Evolutionary conservation across 2,113 vertebrate species (phyloP).

Genomic region (Propithecus coquereli): DNA sequence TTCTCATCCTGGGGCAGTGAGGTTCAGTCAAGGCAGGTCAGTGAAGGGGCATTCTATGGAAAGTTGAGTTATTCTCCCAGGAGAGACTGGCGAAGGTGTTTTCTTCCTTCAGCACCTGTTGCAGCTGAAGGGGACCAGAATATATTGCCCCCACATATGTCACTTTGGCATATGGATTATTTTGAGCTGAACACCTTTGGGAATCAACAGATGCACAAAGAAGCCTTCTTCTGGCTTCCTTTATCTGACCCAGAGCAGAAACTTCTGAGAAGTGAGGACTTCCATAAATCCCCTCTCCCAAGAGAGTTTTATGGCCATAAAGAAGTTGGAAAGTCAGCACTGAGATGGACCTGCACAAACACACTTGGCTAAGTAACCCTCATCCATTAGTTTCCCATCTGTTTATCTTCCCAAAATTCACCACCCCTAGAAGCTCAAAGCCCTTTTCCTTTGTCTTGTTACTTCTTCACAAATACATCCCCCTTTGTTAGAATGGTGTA

Average conservation of each 20-base stretch:
- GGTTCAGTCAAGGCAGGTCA: not conserved
- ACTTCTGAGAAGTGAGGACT: not conserved
- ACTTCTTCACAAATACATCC: not conserved
- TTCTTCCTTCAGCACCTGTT: not conserved
- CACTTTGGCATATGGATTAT: not conserved
- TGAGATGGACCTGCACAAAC: not conserved
- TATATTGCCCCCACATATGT: not conserved
- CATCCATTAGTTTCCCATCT: not conserved
- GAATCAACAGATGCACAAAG: not conserved
- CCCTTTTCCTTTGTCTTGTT: not conserved
- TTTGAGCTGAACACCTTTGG: not conserved
- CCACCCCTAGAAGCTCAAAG: not conserved
- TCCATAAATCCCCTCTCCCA: not conserved
- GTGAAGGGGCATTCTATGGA: not conserved
- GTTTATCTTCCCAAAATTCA: not conserved
- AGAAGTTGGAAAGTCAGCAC: not conserved
- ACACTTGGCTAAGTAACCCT: not conserved
- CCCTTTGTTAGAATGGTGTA: not conserved
- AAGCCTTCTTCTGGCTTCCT: not conserved
- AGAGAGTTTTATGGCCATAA: not conserved
- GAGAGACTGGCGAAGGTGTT: not conserved
- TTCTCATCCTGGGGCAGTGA: not conserved
- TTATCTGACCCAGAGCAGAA: not conserved
- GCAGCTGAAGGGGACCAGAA: not conserved
- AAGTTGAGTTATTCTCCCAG: not conserved